Evolutionary conservation across 2,888 invertebrate genomes (phyloP), one percentile per base, ranked within the genome.

Genomic region (Volucella zonaria): DNA sequence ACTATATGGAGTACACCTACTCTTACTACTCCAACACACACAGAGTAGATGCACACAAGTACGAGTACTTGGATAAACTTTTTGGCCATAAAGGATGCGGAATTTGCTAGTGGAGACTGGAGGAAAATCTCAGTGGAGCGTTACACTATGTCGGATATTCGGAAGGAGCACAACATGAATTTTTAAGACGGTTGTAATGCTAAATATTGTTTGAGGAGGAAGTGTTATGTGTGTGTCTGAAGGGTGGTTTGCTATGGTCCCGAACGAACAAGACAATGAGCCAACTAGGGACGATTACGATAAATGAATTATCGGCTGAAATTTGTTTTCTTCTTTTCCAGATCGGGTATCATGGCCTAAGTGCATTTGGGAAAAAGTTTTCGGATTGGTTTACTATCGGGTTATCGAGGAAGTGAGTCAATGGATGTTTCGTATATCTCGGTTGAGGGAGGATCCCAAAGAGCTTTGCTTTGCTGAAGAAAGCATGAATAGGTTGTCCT

Each of bases 51-150:
- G 56, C 52, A n/a, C 43, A 31, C 10, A 62, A 11, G 42, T 11
- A 77, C 54, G 61, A 76, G 66, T 15, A 45, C 58, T 67, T 73
- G 15, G 80, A 77, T 68, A 77, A 85, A 77, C 81, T 68, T 80
- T 80, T 85, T 59, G 85, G 68, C 56, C 79, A 52, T 38, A 2
- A 23, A 11, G 54, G 10, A 58, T 10, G 45, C 52, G 11, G 14
- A 31, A 31, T 18, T 15, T 43, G 54, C 31, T 6, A 31, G 40
- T 76, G 75, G 14, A 62, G 43, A 40, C 45, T 14, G 49, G 47
- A 49, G 10, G 38, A 40, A 45, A 23, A 15, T 43, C 15, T 14
- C 56, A 23, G 43, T 56, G 31, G 31, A 31, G 31, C 43, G 31
- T 15, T 15, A 51, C 23, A 1, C 11, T 11, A 15, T 40, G 49